Conservation (phyloP, 1,140 invertebrate species). For the Ostrea denselamellosa region DNA sequence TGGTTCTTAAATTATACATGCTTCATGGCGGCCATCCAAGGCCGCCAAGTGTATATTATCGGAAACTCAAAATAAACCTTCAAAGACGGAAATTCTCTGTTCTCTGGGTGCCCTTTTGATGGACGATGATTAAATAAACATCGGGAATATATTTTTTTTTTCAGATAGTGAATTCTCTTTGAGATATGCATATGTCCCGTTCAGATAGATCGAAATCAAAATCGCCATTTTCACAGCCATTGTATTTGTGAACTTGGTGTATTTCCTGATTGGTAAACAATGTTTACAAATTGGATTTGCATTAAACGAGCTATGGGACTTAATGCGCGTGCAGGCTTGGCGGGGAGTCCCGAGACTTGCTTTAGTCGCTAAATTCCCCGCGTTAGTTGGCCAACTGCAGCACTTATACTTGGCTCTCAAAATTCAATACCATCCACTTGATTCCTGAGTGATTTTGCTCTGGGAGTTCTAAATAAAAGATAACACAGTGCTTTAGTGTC, state of each 20-base stretch:
- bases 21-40: not conserved
- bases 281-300: slow-evolving; percentile 1
- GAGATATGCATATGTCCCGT: not conserved
- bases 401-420: not conserved
- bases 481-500: not conserved
- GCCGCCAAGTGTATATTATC: not conserved
- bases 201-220: not conserved
- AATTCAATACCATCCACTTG: slow-evolving; percentile 30
- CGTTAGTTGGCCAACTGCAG: not conserved
- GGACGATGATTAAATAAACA: not conserved
- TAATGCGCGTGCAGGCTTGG: not conserved
- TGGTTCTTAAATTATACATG: not conserved
- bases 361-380: not conserved
- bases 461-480: not conserved
- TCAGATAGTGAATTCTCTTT: not conserved
- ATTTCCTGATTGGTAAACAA: not conserved
- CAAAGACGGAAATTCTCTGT: not conserved
- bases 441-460: slow-evolving; percentile 31
- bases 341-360: not conserved
- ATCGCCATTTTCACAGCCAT: not conserved
- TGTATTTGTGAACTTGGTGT: not conserved
- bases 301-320: not conserved
- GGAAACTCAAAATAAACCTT: not conserved
- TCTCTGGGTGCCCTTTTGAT: not conserved
- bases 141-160: not conserved